A percentile compares a stretch with the other conserved stretches of the same genome.
These are phyloP conservation scores for Heteromormyrus szaboi DNA, from an alignment of 2,797 vertebrate genomes.

Conservation along the genomic window DNA sequence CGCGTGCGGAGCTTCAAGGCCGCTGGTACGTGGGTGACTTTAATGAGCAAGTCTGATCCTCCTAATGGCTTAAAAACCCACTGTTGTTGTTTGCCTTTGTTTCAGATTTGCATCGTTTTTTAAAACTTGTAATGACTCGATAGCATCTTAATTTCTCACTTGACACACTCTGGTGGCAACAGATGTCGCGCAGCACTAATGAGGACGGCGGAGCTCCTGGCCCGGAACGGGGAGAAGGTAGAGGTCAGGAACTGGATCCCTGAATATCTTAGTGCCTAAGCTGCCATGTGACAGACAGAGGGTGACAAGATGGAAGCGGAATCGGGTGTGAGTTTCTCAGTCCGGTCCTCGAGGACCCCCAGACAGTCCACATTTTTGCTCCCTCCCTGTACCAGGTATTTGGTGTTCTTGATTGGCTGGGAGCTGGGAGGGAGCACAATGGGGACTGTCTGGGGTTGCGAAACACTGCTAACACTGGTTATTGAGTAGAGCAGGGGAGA, in stretches of 20 bases:
- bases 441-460: neutral
- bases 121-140: neutral
- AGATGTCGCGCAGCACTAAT: neutral
- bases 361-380: neutral
- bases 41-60: neutral
- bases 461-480: neutral
- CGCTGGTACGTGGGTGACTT: neutral
- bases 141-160: conserved; percentile 4
- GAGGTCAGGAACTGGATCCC: neutral
- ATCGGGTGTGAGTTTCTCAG: neutral
- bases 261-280: neutral
- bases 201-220: neutral
- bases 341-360: neutral
- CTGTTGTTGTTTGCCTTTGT: neutral
- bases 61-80: conserved; percentile 2
- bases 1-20: neutral
- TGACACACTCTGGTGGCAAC: neutral
- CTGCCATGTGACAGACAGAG: neutral
- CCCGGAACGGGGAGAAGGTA: neutral
- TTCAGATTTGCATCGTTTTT: neutral
- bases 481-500: neutral
- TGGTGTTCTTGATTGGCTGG: neutral
- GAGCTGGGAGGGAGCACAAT: neutral
- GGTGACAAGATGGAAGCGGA: neutral
- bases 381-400: neutral